Conservation (phyloP, 2,113 vertebrate species). For the Panthera leo region DNA sequence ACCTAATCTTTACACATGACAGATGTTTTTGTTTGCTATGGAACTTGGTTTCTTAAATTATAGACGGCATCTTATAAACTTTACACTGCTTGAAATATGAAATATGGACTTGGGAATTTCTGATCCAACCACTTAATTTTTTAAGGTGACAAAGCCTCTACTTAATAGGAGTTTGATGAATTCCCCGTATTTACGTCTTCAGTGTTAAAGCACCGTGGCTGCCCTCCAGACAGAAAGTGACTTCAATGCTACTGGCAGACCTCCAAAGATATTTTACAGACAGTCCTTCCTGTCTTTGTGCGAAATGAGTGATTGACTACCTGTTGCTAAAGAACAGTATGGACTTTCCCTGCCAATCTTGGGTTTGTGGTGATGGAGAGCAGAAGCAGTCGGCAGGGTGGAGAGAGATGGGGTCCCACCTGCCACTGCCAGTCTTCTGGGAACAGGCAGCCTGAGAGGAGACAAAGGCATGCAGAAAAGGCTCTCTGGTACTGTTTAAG, state of each 20-base stretch:
- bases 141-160: neutral
- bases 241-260: slow-evolving; percentile 69
- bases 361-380: slow-evolving; percentile 62
- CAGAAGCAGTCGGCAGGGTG: slow-evolving; percentile 76
- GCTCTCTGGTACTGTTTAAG: neutral
- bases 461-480: slow-evolving; percentile 69
- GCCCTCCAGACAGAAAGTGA: slow-evolving; percentile 76
- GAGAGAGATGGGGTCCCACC: slow-evolving; percentile 73
- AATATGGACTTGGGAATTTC: slow-evolving; percentile 61
- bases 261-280: slow-evolving; percentile 71
- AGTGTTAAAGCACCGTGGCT: slow-evolving; percentile 70
- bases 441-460: slow-evolving; percentile 44
- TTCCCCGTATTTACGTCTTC: neutral
- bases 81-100: slow-evolving; percentile 50
- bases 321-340: slow-evolving; percentile 19
- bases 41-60: slow-evolving; percentile 77
- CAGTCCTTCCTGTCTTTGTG: slow-evolving; percentile 23
- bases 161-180: slow-evolving; percentile 58
- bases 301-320: slow-evolving; percentile 48
- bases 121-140: slow-evolving; percentile 45
- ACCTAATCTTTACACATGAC: slow-evolving; percentile 73
- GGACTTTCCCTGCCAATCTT: slow-evolving; percentile 1
- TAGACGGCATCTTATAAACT: slow-evolving; percentile 42
- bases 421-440: slow-evolving; percentile 82
- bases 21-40: slow-evolving; percentile 76